These are phyloP conservation scores for Neoscelio sp. DNA, from an alignment of 2,888 invertebrate species.

Conservation along the genomic window DNA sequence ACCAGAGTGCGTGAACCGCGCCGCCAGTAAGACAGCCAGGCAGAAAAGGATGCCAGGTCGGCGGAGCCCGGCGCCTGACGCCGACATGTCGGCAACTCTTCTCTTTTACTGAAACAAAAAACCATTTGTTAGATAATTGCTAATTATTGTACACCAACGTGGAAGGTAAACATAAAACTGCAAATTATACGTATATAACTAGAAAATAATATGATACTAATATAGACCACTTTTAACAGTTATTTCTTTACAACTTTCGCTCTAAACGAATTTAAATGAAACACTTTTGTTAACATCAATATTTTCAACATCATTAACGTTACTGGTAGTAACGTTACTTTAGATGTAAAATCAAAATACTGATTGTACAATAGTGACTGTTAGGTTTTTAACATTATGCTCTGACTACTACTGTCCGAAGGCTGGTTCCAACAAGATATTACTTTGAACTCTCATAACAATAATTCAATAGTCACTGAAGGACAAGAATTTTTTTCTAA, in stretches of 20 bases:
- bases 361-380: too few species aligned
- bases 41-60: slow-evolving; percentile 82
- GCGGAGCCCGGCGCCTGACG: slow-evolving; percentile 84
- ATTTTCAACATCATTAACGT: too few species aligned
- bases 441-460: neutral
- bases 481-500: too few species aligned
- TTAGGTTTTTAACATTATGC: too few species aligned
- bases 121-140: slow-evolving; percentile 23
- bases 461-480: slow-evolving; percentile 2
- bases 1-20: slow-evolving; percentile 79
- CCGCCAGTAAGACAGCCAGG: slow-evolving; percentile 76
- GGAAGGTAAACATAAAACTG: slow-evolving; percentile 7
- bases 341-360: too few species aligned
- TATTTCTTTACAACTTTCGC: too few species aligned
- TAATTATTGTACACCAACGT: slow-evolving; percentile 13
- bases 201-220: neutral
- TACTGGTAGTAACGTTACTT: too few species aligned
- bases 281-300: too few species aligned
- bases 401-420: too few species aligned
- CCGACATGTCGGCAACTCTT: slow-evolving; percentile 84
- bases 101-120: slow-evolving; percentile 62
- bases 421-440: too few species aligned
- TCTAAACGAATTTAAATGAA: neutral
- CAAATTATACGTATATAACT: neutral
- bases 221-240: too few species aligned